Conservation (phyloP, 2,888 invertebrate species). For the Amphipoea oculea region DNA sequence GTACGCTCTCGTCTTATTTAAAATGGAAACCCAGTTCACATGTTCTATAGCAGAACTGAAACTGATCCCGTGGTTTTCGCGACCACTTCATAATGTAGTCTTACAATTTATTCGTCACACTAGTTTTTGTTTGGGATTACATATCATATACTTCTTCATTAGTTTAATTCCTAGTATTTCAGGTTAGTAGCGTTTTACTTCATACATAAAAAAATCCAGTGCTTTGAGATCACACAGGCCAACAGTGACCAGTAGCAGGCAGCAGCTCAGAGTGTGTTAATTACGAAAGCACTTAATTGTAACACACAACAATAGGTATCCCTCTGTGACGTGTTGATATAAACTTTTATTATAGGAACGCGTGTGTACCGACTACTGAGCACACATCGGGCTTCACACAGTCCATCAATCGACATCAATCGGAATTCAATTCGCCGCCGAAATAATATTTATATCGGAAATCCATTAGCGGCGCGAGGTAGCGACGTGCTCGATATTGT, state of each 20-base stretch:
- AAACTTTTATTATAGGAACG: conserved; percentile 4
- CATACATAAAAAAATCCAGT: not conserved
- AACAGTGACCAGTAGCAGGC: too few species aligned
- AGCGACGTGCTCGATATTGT: conserved; percentile 37
- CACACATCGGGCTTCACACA: conserved; percentile 27
- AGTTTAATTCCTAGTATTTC: too few species aligned
- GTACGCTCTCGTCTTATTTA: conserved; percentile 1
- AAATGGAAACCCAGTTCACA: not conserved
- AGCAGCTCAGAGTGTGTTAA: not conserved
- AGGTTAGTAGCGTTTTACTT: too few species aligned
- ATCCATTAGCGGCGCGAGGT: conserved; percentile 61
- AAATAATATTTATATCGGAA: conserved; percentile 70
- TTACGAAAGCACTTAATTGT: conserved; percentile 4
- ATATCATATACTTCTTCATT: not conserved
- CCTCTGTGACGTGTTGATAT: conserved; percentile 11
- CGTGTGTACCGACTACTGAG: not conserved
- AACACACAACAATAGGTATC: conserved; percentile 6
- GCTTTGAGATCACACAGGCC: too few species aligned
- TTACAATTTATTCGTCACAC: not conserved
- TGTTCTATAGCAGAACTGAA: not conserved
- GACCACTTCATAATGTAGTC: not conserved
- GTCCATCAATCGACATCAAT: conserved; percentile 61
- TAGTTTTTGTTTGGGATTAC: not conserved
- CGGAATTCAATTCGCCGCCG: conserved; percentile 60
- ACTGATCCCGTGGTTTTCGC: not conserved